These are phyloP conservation scores for Trididemnum miniatum DNA, from an alignment of 23 tunicate species.

Conservation along the genomic window DNA sequence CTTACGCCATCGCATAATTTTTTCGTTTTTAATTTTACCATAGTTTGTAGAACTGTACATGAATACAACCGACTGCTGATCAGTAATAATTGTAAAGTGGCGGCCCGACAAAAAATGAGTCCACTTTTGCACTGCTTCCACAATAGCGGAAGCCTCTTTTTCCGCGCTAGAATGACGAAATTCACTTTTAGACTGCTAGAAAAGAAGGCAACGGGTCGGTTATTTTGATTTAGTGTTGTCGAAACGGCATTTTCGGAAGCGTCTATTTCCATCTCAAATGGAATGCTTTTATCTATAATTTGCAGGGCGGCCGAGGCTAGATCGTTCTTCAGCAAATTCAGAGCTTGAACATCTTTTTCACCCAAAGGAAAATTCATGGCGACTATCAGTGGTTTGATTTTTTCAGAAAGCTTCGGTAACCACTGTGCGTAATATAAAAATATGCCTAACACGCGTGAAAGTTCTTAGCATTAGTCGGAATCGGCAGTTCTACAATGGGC, in stretches of 20 bases:
- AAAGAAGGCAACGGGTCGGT: slow-evolving; percentile 24
- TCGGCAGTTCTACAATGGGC: slow-evolving; percentile 9
- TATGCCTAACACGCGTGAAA: background rate
- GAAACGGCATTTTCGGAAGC: slow-evolving; percentile 18
- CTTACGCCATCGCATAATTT: too few species aligned
- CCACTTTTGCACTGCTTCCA: too few species aligned
- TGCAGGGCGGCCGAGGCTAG: background rate
- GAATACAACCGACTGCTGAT: too few species aligned
- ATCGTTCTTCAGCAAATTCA: background rate
- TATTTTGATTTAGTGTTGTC: slow-evolving; percentile 3
- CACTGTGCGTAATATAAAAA: background rate
- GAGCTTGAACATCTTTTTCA: background rate
- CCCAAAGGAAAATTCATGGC: background rate
- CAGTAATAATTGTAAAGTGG: too few species aligned
- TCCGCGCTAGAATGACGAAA: background rate
- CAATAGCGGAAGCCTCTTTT: too few species aligned
- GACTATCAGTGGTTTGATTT: background rate
- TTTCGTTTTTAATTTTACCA: too few species aligned
- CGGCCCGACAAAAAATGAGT: too few species aligned
- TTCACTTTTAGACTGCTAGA: background rate
- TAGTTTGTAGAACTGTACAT: too few species aligned
- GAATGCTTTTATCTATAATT: background rate
- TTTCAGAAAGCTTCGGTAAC: slow-evolving; percentile 13
- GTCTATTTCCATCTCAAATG: slow-evolving; percentile 3
- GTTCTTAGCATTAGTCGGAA: background rate